These are phyloP conservation scores for Catocala fraxini DNA, from an alignment of 2,888 invertebrate genomes.

Conservation along the genomic window DNA sequence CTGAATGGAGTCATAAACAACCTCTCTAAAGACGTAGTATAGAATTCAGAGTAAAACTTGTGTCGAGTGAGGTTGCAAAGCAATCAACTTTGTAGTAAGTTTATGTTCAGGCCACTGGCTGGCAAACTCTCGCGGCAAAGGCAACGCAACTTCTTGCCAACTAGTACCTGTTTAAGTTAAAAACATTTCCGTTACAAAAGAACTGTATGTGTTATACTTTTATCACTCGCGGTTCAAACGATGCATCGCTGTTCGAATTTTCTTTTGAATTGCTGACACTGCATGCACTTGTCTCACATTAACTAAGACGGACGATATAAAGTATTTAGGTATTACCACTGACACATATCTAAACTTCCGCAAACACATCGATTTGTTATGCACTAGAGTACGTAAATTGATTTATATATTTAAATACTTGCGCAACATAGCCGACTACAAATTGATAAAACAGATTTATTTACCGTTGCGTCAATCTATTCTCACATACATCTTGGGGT, in stretches of 20 bases:
- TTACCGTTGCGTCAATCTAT: no score
- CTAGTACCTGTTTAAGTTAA: conserved; percentile 54
- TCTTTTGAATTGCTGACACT: background rate
- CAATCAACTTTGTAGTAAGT: conserved; percentile 69
- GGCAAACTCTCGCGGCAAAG: conserved; percentile 46
- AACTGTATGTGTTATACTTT: conserved; percentile 33
- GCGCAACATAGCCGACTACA: no score
- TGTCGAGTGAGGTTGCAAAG: conserved; percentile 60
- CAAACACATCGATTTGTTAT: no score
- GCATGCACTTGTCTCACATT: no score
- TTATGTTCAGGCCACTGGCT: conserved; percentile 53
- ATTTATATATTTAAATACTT: no score
- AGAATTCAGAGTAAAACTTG: conserved; percentile 62
- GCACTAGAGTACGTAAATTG: no score
- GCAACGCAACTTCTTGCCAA: conserved; percentile 48
- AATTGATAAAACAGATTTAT: no score
- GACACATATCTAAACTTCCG: no score
- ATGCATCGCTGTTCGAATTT: background rate
- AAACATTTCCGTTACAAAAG: conserved; percentile 42
- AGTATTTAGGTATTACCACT: no score
- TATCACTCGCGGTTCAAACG: conserved; percentile 4
- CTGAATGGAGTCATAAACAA: conserved; percentile 38
- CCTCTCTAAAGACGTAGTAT: conserved; percentile 31
- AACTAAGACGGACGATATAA: no score
- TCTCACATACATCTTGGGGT: no score